Conservation (phyloP, 1,140 invertebrate species). For the Cydia amplana region DNA sequence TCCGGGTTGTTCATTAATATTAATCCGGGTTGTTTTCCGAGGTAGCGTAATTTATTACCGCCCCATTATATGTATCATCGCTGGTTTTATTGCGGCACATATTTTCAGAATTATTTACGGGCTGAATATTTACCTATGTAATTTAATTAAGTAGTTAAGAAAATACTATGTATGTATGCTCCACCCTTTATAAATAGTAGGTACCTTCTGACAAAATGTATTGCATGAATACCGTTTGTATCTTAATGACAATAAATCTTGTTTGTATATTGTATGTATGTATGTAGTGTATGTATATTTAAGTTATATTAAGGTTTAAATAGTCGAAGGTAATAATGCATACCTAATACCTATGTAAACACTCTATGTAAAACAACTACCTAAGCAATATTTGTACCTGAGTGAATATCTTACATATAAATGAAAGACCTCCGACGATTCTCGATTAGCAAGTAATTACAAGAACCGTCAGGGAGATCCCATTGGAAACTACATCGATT, state of each 20-base stretch:
- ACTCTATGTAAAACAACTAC: not conserved
- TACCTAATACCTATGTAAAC: too few relatives aligned
- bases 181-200: not conserved
- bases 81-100: slow-evolving; percentile 26
- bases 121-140: slow-evolving; percentile 27
- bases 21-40: slow-evolving; percentile 32
- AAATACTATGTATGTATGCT: slow-evolving; percentile 26
- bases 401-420: not conserved
- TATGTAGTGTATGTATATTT: not conserved
- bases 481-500: slow-evolving; percentile 29
- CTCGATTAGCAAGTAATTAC: slow-evolving; percentile 21
- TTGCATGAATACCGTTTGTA: not conserved
- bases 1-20: slow-evolving; percentile 34
- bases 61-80: slow-evolving; percentile 31
- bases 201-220: not conserved
- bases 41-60: slow-evolving; percentile 33
- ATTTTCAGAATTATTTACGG: slow-evolving; percentile 40
- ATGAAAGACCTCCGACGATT: not conserved
- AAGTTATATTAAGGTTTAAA: not conserved
- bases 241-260: not conserved
- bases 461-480: slow-evolving; percentile 15
- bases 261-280: not conserved
- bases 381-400: not conserved
- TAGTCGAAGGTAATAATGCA: not conserved
- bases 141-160: slow-evolving; percentile 30